Evolutionary conservation across 2,888 invertebrate genomes (phyloP).

Genomic region (Diploptera punctata): DNA sequence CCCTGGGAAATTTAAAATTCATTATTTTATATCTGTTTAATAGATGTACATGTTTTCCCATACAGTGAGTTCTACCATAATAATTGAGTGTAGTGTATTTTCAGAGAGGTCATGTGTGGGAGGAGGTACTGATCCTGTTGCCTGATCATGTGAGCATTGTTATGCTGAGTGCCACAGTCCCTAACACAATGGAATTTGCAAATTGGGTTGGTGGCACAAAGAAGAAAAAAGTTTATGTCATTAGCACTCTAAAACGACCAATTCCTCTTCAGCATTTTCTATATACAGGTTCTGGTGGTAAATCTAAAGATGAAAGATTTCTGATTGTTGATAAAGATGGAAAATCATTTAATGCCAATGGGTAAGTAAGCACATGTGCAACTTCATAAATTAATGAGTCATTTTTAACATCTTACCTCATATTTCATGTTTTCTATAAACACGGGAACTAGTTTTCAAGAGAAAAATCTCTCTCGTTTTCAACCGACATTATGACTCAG

Average conservation of each 20-base stretch:
- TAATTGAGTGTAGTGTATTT: conserved; percentile 40
- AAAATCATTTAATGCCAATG: conserved; percentile 67
- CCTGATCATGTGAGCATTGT: conserved; percentile 96
- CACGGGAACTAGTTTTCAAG: too few relatives aligned
- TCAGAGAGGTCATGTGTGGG: conserved; percentile 98
- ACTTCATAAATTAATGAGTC: too few relatives aligned
- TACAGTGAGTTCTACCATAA: too few relatives aligned
- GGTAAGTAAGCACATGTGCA: too few relatives aligned
- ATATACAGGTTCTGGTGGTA: conserved; percentile 81
- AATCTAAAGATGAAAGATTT: conserved; percentile 70
- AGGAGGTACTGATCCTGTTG: conserved; percentile 95
- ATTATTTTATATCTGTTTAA: too few relatives aligned
- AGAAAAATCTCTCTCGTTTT: too few relatives aligned
- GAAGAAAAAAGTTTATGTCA: conserved; percentile 86
- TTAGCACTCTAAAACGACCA: conserved; percentile 91
- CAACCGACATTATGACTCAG: too few relatives aligned
- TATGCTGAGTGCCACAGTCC: conserved; percentile 97
- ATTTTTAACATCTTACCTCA: too few relatives aligned
- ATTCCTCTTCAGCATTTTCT: conserved; percentile 95
- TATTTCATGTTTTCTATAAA: too few relatives aligned
- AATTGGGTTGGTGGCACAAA: conserved; percentile 91
- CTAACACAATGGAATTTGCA: conserved; percentile 95
- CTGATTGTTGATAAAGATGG: conserved; percentile 80
- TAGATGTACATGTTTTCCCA: too few relatives aligned
- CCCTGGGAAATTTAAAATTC: too few relatives aligned